Conservation (phyloP, 2,888 invertebrate species). For the Psococerastis gibbosa region DNA sequence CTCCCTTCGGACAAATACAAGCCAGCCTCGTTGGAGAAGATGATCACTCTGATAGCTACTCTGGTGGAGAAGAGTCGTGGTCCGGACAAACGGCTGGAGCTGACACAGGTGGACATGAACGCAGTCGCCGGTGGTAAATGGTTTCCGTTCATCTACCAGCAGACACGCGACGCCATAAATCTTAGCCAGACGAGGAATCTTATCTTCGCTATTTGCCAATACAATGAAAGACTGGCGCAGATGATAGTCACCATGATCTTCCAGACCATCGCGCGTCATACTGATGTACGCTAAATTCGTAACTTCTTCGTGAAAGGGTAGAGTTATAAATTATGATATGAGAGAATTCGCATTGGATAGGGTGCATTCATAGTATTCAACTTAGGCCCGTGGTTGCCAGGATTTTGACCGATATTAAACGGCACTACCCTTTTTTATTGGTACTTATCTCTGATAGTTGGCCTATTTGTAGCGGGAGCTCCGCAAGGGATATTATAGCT, state of each 20-base stretch:
- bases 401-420: too few species aligned
- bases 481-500: too few species aligned
- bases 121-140: constrained; percentile 78
- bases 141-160: constrained; percentile 85
- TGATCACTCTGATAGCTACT: constrained; percentile 78
- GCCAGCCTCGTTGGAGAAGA: constrained; percentile 83
- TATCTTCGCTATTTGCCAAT: constrained; percentile 77
- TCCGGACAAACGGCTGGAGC: constrained; percentile 44
- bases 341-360: too few species aligned
- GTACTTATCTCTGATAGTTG: too few species aligned
- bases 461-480: too few species aligned
- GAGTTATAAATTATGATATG: too few species aligned
- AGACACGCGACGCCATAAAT: constrained; percentile 85
- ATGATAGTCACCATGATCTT: constrained; percentile 82
- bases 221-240: constrained; percentile 75
- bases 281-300: constrained; percentile 51
- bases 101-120: constrained; percentile 59
- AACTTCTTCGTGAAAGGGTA: too few species aligned
- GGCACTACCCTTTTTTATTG: too few species aligned
- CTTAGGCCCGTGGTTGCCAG: too few species aligned
- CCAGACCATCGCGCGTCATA: constrained; percentile 74
- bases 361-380: too few species aligned
- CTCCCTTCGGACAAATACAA: constrained; percentile 56
- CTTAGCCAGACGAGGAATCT: constrained; percentile 78
- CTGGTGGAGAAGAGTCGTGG: constrained; percentile 77